Base-by-base conservation (phyloP, 2,113 vertebrate genomes). In the Osmerus eperlanus region DNA sequence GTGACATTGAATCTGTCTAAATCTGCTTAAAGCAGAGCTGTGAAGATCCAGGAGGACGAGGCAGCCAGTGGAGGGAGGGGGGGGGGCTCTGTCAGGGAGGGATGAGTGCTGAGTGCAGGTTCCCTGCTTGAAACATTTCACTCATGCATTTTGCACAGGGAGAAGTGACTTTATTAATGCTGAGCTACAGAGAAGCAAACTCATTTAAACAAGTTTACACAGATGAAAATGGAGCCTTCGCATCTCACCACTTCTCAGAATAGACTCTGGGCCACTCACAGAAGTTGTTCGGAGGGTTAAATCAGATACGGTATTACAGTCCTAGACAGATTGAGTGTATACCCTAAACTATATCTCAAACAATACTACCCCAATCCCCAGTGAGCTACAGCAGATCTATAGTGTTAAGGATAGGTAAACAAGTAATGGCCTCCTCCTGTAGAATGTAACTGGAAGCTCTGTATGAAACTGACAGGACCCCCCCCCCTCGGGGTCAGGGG, bases 1-100 rank as follows among this genome's bases (percentile, higher is more conserved):
- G 79, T 84, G 85, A 86, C 83, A 83, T 73, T 74, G 73, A 83
- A 83, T 65, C 80, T 72, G 76, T 64, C 81, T 85, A 80, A 83
- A 83, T 78, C 81, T 73, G 74, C 81, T 74, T 68, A 67, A 85
- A 41, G 79, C 72, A 74, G 78, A 82, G 80, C 74, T 60, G 68
- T 78, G 69, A 63, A 60, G 65, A 79, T 75, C 72, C 54, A 18
- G 16, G 70, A 69, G 52, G 65, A 69, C 52, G n/a, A 41, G 63
- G 16, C 21, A 62, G 21, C 21, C 21, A 65, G 36, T 9, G 53
- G 21, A 18, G 19, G 54, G 11, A 23, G 55, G n/a, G 62, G 25
- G 9, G 68, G 5, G 60, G 51, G 36, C 19, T 56, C 18, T 66
- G 67, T 77, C 65, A 19, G 73, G 67, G 52, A 7, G 54, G 28